Evolutionary conservation across 2,888 invertebrate genomes (phyloP).

Genomic region (Ariolimax columbianus): DNA sequence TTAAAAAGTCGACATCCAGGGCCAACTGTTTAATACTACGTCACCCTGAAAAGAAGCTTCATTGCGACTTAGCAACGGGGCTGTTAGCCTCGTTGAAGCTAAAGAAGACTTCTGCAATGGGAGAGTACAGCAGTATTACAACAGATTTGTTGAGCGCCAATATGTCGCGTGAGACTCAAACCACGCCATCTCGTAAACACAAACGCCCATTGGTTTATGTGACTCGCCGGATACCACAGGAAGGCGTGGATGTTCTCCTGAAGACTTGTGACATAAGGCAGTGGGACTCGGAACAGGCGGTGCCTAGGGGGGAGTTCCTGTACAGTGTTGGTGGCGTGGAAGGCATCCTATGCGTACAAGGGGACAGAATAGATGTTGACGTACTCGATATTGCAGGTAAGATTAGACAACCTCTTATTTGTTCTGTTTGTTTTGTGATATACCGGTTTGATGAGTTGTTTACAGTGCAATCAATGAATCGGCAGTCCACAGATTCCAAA

Average conservation of each 20-base stretch:
- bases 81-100: too few relatives aligned
- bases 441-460: too few relatives aligned
- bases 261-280: conserved; percentile 69
- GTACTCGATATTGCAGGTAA: conserved; percentile 85
- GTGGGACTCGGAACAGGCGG: conserved; percentile 71
- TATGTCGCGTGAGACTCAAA: neutral
- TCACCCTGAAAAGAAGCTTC: too few relatives aligned
- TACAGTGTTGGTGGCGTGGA: conserved; percentile 85
- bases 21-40: too few relatives aligned
- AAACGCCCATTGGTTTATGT: conserved; percentile 67
- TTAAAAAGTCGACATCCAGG: too few relatives aligned
- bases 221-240: conserved; percentile 72
- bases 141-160: too few relatives aligned
- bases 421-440: too few relatives aligned
- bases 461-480: too few relatives aligned
- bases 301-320: conserved; percentile 83
- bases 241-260: conserved; percentile 68
- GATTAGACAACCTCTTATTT: conserved; percentile 24
- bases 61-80: too few relatives aligned
- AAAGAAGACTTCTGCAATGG: too few relatives aligned
- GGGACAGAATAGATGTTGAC: conserved; percentile 89
- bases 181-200: neutral
- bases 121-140: too few relatives aligned
- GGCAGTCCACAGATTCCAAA: too few relatives aligned
- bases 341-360: conserved; percentile 88